A percentile compares a stretch with the other conserved stretches of the same genome.
Conservation (phyloP, 2,888 invertebrate genomes). For the Epirrhoe tristata region DNA sequence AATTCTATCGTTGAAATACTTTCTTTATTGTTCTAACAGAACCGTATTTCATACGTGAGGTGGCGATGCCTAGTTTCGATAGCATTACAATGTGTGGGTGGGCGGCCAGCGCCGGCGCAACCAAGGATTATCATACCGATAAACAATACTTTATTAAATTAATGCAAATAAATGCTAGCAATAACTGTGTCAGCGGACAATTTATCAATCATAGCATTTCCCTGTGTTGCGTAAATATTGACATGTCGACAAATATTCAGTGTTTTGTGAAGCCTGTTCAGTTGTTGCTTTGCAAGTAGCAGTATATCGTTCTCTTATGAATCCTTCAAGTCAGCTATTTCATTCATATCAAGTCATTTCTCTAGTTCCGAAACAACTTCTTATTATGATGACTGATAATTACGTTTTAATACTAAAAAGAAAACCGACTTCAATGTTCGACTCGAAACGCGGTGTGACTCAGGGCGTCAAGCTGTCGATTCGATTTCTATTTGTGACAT, state of each 20-base stretch:
- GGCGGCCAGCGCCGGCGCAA: constrained; percentile 44
- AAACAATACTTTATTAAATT: constrained; percentile 40
- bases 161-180: constrained; percentile 32
- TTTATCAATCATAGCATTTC: constrained; percentile 21
- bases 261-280: background rate
- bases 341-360: too few species aligned
- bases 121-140: constrained; percentile 38
- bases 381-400: too few species aligned
- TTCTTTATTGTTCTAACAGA: background rate
- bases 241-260: background rate
- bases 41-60: background rate
- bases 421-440: too few species aligned
- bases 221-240: constrained; percentile 10
- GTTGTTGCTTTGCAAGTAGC: too few species aligned
- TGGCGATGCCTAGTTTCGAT: constrained; percentile 11
- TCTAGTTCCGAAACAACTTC: too few species aligned
- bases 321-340: too few species aligned
- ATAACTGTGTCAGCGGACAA: constrained; percentile 28
- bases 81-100: constrained; percentile 38
- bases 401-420: too few species aligned
- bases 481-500: too few species aligned
- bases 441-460: too few species aligned
- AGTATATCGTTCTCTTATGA: too few species aligned
- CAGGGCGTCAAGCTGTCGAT: too few species aligned
- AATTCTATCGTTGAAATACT: background rate